Percentiles rank a stretch among this genome's conserved stretches.
Conservation (phyloP, 1,140 invertebrate genomes). For the Neodiprion pinetum region DNA sequence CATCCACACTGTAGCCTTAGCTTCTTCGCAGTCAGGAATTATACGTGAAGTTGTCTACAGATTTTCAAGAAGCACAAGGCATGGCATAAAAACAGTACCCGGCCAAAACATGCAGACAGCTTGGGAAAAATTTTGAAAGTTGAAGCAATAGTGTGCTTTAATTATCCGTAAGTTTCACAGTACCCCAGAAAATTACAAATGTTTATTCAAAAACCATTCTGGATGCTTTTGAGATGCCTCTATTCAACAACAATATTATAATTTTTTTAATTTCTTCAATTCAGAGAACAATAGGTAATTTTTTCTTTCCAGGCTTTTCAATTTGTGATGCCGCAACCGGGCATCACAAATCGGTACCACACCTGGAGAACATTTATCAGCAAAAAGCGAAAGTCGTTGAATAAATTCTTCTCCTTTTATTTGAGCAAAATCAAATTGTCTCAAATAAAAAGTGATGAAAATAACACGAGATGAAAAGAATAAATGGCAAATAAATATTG, state of each 20-base stretch:
- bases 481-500: slow-evolving; percentile 21
- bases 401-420: slow-evolving; percentile 58
- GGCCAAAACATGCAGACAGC: background rate
- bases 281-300: background rate
- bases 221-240: slow-evolving; percentile 1
- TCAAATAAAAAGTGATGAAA: slow-evolving; percentile 51
- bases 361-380: slow-evolving; percentile 39
- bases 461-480: slow-evolving; percentile 13
- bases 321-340: slow-evolving; percentile 27
- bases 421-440: slow-evolving; percentile 62
- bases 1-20: background rate
- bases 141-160: background rate
- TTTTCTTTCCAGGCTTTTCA: slow-evolving; percentile 31
- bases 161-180: background rate
- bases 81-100: background rate
- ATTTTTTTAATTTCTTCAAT: no score
- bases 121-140: background rate
- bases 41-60: background rate
- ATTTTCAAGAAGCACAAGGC: background rate
- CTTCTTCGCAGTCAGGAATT: background rate
- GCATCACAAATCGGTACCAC: slow-evolving; percentile 30
- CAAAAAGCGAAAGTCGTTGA: slow-evolving; percentile 60
- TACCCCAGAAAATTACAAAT: background rate
- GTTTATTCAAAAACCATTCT: background rate
- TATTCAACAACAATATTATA: background rate